phyloP scores from a whole-genome alignment of 2,797 vertebrate species.

The Neosalanx taihuensis region DNA sequence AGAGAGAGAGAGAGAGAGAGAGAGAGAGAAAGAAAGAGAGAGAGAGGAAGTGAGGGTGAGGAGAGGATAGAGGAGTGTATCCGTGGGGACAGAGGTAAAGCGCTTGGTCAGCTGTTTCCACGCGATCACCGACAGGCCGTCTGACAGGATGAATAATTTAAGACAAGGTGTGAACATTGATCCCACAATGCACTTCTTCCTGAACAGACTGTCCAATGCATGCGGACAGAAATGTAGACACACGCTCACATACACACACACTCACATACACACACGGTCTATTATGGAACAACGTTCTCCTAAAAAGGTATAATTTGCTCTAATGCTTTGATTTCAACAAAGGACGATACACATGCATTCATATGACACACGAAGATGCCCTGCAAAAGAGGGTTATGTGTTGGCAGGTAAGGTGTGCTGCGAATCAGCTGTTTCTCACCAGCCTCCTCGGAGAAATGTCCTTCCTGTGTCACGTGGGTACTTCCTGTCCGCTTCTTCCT shows the following conservation, averaged over 20 bases:
- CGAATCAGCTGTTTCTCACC: constrained; percentile 43
- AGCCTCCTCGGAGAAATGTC: constrained; percentile 49
- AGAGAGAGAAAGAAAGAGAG: constrained; percentile 52
- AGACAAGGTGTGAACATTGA: constrained; percentile 70
- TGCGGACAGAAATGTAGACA: constrained; percentile 13
- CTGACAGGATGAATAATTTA: constrained; percentile 79
- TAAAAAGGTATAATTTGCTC: too few species aligned
- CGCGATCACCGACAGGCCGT: constrained; percentile 60
- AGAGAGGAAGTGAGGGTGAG: constrained; percentile 54
- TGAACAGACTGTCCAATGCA: constrained; percentile 57
- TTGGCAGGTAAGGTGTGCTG: constrained; percentile 38
- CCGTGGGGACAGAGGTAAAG: constrained; percentile 64
- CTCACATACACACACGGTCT: constrained; percentile 10
- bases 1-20: constrained; percentile 21
- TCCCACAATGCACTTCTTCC: constrained; percentile 68
- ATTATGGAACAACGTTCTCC: too few species aligned
- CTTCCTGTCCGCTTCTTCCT: constrained; percentile 63
- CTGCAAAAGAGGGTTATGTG: background rate
- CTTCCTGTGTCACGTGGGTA: constrained; percentile 64
- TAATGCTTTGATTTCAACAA: too few species aligned
- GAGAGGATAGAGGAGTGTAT: constrained; percentile 62
- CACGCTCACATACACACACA: constrained; percentile 18
- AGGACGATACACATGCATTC: background rate
- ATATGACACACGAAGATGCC: background rate
- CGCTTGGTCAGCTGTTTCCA: constrained; percentile 76